A percentile compares a stretch with the other conserved stretches of the same genome.
Evolutionary conservation across 2,113 vertebrate genomes (phyloP).

Genomic region (Plotosus lineatus): DNA sequence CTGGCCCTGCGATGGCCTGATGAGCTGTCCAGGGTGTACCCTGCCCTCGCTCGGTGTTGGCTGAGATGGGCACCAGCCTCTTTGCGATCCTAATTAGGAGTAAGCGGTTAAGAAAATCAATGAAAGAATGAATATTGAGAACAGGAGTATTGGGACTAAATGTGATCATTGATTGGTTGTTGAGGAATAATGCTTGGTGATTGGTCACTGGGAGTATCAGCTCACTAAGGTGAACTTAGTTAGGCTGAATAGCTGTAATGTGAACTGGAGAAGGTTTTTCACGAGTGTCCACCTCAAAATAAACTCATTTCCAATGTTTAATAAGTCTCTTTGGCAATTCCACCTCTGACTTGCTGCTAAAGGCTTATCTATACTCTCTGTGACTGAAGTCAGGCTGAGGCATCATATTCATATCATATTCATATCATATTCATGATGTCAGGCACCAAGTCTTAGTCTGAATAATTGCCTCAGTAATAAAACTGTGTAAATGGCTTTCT

Average conservation of each 20-base stretch:
- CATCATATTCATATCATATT: not conserved
- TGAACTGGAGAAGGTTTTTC: not conserved
- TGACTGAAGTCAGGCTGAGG: not conserved
- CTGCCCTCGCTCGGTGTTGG: no score
- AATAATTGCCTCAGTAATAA: not conserved
- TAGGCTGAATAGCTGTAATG: not conserved
- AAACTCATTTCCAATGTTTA: not conserved
- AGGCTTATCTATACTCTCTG: not conserved
- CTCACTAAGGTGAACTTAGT: not conserved
- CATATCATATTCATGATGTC: not conserved
- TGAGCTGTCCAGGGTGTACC: no score
- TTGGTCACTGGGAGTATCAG: not conserved
- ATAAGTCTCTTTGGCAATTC: not conserved
- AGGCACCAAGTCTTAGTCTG: not conserved
- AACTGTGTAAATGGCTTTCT: not conserved
- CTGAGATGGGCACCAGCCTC: no score
- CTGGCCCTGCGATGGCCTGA: no score
- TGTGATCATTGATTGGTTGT: not conserved
- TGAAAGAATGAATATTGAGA: no score
- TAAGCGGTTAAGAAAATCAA: no score
- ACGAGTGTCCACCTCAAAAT: no score
- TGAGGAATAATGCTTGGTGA: not conserved
- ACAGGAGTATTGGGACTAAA: not conserved
- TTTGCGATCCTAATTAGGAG: no score
- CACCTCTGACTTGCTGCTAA: not conserved